Base-by-base conservation (phyloP, 2,797 vertebrate genomes). In the Hippocampus kuda region DNA sequence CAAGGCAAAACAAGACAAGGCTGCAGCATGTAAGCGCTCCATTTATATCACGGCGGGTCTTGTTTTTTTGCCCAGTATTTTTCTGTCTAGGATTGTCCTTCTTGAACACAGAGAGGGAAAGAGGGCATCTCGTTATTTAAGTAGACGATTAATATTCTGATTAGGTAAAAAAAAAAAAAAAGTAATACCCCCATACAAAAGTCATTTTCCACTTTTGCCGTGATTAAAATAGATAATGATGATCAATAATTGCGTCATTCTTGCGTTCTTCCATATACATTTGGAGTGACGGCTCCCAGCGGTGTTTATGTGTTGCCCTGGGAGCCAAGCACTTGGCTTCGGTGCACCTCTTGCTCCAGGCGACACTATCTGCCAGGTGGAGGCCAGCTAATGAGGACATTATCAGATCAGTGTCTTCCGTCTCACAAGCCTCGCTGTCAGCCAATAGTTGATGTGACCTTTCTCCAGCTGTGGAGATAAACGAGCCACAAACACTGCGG, bases 341-440 rank as follows among this genome's bases (percentile, higher is more conserved):
- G 53, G 8, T 65, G 70, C 70, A 71, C 74, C 76, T 81, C 81
- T 77, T 79, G 73, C 84, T 79, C 81, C 81, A 65, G 66, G 80
- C 77, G 70, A 72, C 41, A 72, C 65, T 73, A 81, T 80, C 30
- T 60, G 59, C 79, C 27, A 27, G 74, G 79, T 72, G 44, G 41
- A 71, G 77, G 76, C 66, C 7, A n/a, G 59, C 75, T 88, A 88
- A 89, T 87, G 84, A 87, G 83, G 81, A 83, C 70, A 44, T 86
- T 85, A 88, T 88, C 84, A 81, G 85, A 88, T 89, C 83, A 87
- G 79, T 60, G 85, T 83, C 78, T 83, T 79, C 75, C 77, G 62
- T 71, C 83, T 79, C 80, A 85, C 81, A 81, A 73, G 63, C 70
- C 38, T 54, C 71, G 83, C 84, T 69, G 41, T 67, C 77, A 77